Conservation (phyloP, 2,888 invertebrate species). For the Zaprionus bogoriensis region DNA sequence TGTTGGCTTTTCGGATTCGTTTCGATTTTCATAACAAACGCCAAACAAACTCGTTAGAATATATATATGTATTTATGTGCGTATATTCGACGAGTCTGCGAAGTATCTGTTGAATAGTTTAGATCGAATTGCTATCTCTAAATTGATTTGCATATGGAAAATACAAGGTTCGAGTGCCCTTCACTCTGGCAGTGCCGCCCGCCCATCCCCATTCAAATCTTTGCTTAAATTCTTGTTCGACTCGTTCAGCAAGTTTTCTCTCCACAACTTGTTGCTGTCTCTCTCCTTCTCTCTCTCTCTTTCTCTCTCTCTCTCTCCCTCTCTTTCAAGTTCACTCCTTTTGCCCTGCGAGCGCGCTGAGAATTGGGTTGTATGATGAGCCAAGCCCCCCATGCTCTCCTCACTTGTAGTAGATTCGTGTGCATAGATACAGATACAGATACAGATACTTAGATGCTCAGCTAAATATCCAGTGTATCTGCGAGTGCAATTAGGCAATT, state of each 20-base stretch:
- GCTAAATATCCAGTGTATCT: conserved; percentile 23
- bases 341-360: conserved; percentile 18
- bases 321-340: conserved; percentile 5
- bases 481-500: conserved; percentile 52
- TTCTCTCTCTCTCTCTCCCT: background rate
- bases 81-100: background rate
- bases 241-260: conserved; percentile 48
- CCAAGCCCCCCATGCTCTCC: background rate
- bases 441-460: conserved; percentile 1
- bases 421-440: background rate
- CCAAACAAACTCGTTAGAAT: no score
- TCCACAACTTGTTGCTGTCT: no score
- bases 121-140: no score
- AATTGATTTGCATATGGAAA: no score
- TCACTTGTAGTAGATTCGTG: conserved; percentile 9
- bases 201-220: conserved; percentile 27
- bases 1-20: background rate
- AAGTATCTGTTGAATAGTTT: no score
- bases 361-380: conserved; percentile 20
- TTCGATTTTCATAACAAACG: background rate
- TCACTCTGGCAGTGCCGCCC: no score
- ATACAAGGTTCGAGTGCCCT: no score
- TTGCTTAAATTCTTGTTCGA: conserved; percentile 38
- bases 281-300: conserved; percentile 1
- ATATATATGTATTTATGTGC: background rate